Evolutionary conservation across 2,113 vertebrate genomes (phyloP), one percentile per base, ranked within the genome.

Genomic region (Ictidomys tridecemlineatus): DNA sequence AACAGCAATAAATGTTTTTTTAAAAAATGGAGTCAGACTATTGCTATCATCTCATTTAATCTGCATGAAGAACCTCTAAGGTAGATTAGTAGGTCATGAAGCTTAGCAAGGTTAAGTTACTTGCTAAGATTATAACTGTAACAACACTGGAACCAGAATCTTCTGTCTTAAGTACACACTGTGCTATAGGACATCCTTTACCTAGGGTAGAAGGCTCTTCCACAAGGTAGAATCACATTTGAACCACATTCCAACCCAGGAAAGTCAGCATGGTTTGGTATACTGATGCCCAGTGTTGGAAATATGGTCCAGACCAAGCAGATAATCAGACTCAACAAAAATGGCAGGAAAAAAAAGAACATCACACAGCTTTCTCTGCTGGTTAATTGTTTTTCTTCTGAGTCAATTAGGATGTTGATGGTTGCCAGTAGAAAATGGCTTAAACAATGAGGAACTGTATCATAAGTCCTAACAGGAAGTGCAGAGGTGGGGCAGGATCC

Each of bases 391-490:
- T 87, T 94, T 95, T 61, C 58, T 8, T 26, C 82, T 69, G 61
- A 93, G 80, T 73, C 45, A 79, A 16, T 89, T 74, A 91, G n/a
- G 39, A 95, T 70, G 32, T 18, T 77, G 85, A 63, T 28, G 17
- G 88, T 61, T 74, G n/a, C 34, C 93, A 85, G 32, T 26, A 80
- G 63, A 51, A 85, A 80, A 87, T 37, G 37, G 32, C 24, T 83
- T 76, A 65, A 93, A 93, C 56, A 95, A 51, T 78, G 80, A 93
- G 39, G 37, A 93, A 94, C 11, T 58, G 24, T 3, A 22, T 32
- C 22, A 26, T 30, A 34, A 45, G 39, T 4, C 8, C 3, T 51
- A 17, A 26, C 10, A 90, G 48, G 48, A 90, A 87, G 65, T 30
- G 1, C 48, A 67, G 80, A 45, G 26, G 4, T 53, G 45, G 4